phyloP scores from a whole-genome alignment of 2,113 vertebrate genomes.

The Cinclus cinclus region DNA sequence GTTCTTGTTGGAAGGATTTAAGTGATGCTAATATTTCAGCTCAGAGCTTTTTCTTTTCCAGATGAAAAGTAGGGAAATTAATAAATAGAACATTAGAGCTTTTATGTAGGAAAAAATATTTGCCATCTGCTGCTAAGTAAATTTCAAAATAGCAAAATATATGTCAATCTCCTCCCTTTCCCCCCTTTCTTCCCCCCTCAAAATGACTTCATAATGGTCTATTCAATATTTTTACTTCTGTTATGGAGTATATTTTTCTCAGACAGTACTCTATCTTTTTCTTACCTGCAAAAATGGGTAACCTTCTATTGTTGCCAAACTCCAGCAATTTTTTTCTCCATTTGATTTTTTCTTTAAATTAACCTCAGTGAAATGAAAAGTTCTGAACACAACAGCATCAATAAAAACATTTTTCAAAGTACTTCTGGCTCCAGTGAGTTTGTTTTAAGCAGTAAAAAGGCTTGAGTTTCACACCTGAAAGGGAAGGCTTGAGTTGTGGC shows the following conservation, averaged over 20 bases:
- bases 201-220: not conserved
- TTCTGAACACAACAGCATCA: not conserved
- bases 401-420: not conserved
- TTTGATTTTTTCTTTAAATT: not conserved
- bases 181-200: accelerated
- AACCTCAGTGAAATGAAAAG: not conserved
- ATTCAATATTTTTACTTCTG: not conserved
- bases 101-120: not conserved
- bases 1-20: not conserved
- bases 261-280: not conserved
- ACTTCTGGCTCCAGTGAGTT: not conserved
- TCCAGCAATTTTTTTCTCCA: not conserved
- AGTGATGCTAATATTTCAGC: not conserved
- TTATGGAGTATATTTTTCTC: not conserved
- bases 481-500: not conserved
- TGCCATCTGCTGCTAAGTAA: not conserved
- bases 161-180: not conserved
- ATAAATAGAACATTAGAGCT: not conserved
- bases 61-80: not conserved
- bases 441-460: not conserved
- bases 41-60: not conserved
- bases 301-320: not conserved
- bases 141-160: not conserved
- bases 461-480: not conserved
- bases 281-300: not conserved